Base-by-base conservation (phyloP, 2,113 vertebrate genomes). In the Pao palembangensis region DNA sequence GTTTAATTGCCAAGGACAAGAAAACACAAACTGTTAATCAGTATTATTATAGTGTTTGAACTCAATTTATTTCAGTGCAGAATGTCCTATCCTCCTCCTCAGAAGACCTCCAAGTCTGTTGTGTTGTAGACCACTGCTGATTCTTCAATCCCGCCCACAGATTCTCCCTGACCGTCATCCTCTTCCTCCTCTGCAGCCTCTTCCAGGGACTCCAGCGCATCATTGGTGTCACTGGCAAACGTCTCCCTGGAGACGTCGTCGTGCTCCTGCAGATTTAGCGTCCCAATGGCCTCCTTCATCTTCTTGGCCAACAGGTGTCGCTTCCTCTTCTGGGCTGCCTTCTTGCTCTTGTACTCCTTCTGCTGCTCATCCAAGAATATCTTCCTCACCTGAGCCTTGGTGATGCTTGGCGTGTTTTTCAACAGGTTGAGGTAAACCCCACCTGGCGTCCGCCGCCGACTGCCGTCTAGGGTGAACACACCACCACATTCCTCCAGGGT, bases 211-310 rank as follows among this genome's bases (percentile, higher is more conserved):
- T 94, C 94, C 84, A 99, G 72, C 7, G 96, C 96, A 79, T 98
- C 95, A 0, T 96, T 95, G 0, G 97, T 98, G 65, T 99, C 96
- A 6, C 96, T 97, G 48, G 97, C 96, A 1, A 99, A 98, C 13
- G 97, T 98, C 88, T 99, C 97, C 77, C 94, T 91, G 56, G 97
- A 98, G 10, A 92, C 93, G 20, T 99, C 95, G 15, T 98, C 95
- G 0, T 98, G 93, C 64, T 98, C 95, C 71, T 98, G 94, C 67
- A 99, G 89, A 82, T 96, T 93, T 6, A 98, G 90, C 4, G 93
- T 94, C 87, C 92, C 93, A 65, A 99, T 94, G 59, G 93, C 96
- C 80, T 97, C 93, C 83, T 99, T 98, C 95, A 98, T 97, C 80
- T 96, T 96, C 76, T 95, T 98, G 12, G 94, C 93, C 55, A 98